A percentile compares a stretch with the other conserved stretches of the same genome.
These are phyloP conservation scores for Colinus virginianus DNA, from an alignment of 2,113 vertebrate species.

Conservation along the genomic window DNA sequence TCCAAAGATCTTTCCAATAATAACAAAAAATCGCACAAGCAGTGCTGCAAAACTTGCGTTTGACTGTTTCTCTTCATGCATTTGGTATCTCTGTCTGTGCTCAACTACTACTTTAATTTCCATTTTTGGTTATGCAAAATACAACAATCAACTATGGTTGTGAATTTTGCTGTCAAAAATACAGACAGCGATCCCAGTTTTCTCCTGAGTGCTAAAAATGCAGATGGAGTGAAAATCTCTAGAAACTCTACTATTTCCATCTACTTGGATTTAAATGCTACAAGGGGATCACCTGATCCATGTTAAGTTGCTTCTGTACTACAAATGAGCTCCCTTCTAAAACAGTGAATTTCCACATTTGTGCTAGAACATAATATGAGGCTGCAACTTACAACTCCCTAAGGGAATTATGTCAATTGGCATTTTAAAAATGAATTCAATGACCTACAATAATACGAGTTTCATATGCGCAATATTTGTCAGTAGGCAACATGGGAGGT, in stretches of 20 bases:
- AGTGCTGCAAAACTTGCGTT: not conserved
- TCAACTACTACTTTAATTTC: constrained; percentile 14
- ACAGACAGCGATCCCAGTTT: not conserved
- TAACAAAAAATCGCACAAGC: constrained; percentile 61
- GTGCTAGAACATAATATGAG: constrained; percentile 77
- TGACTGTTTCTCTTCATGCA: not conserved
- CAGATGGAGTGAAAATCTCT: not conserved
- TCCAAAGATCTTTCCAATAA: not conserved
- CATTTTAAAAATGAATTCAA: constrained; percentile 94
- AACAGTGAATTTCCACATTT: constrained; percentile 81
- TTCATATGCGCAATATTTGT: constrained; percentile 85
- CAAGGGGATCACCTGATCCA: constrained; percentile 35
- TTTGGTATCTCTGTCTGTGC: not conserved
- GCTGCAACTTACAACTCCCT: constrained; percentile 82
- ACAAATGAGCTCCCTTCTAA: constrained; percentile 62
- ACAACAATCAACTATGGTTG: not conserved
- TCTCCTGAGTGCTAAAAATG: not conserved
- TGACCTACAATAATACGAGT: constrained; percentile 92
- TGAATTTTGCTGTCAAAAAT: not conserved
- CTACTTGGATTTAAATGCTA: constrained; percentile 44
- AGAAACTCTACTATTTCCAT: constrained; percentile 27
- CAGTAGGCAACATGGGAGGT: constrained; percentile 68
- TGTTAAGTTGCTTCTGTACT: constrained; percentile 12
- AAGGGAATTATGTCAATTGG: constrained; percentile 87
- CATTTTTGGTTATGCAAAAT: constrained; percentile 17